Conservation (phyloP, 2,113 vertebrate genomes). For the Lagenorhynchus albirostris region DNA sequence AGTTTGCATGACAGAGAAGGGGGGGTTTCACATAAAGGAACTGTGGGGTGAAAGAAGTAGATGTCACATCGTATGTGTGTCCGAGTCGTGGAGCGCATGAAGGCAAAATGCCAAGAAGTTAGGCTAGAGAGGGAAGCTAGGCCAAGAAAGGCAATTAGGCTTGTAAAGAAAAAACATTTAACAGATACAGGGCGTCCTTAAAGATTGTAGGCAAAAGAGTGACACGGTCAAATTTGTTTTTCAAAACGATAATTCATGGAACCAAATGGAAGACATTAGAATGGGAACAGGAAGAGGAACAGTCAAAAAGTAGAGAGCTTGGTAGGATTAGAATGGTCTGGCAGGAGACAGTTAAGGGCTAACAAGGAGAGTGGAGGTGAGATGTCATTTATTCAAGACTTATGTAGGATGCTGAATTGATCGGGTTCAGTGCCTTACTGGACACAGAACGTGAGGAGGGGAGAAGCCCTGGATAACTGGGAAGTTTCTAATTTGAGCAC, state of each 20-base stretch:
- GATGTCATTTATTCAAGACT: not conserved
- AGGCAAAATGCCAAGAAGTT: not conserved
- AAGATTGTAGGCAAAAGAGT: not conserved
- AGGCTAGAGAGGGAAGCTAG: not conserved
- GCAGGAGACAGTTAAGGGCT: not conserved
- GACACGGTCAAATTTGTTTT: conserved; percentile 21
- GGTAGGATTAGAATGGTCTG: not conserved
- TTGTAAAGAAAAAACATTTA: not conserved
- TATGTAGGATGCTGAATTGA: not conserved
- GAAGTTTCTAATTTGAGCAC: not conserved
- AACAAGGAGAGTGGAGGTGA: not conserved
- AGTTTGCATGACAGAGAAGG: not conserved
- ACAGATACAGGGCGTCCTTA: not conserved
- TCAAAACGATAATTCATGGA: not conserved
- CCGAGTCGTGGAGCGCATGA: not conserved
- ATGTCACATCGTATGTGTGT: not conserved
- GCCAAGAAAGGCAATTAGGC: not conserved
- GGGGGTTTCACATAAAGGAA: not conserved
- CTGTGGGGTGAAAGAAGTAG: not conserved
- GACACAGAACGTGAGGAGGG: not conserved
- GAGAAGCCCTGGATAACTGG: not conserved
- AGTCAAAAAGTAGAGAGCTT: not conserved
- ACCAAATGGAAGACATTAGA: not conserved
- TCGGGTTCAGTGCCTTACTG: not conserved
- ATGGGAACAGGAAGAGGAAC: not conserved